Base-by-base conservation (phyloP, 2,113 vertebrate species). In the Rhabdomys dilectus region DNA sequence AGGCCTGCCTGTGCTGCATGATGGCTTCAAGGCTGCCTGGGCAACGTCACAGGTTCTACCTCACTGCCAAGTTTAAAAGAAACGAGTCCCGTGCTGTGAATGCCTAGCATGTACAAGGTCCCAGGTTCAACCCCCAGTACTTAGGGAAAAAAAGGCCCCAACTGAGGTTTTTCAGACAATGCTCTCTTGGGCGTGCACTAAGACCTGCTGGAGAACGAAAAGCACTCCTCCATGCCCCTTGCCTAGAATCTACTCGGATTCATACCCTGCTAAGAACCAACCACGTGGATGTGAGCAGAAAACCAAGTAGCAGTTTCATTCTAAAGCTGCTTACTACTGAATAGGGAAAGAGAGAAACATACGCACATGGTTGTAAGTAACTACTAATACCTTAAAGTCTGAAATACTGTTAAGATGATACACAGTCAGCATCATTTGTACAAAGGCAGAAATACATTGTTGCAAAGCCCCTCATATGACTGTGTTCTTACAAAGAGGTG, bases 381-480 rank as follows among this genome's bases (percentile, higher is more conserved):
- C 31, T 45, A 36, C 26, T 62, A 66, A 51, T 39, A 93, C 53
- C 90, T 93, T 90, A 56, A 90, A 82, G 86, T 92, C 39, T 53
- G 21, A 84, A 84, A 42, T 42, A 19, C n/a, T 31, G 15, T 42
- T 62, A 84, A 62, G 31, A 62, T 31, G 58, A 31, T 62, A 19
- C 58, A 62, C n/a, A 26, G 34, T 88, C 75, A 95, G n/a, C 58
- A 77, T 26, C 51, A 12, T 89, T 68, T 89, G 48, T 80, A 48
- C 15, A 62, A 3, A 75, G 66, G 42, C 51, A 77, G 68, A 94
- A 93, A 16, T 26, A 78, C 9, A 62, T 3, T 75, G 56, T 29
- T 4, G 3, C 1, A 72, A 70, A 80, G 6, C 1, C 88, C 13
- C 36, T 96, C 22, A 42, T 9, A 0, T 39, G 53, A 56, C 48